Percentiles rank a stretch among this genome's conserved stretches.
Conservation (phyloP, 2,888 invertebrate genomes). For the Hybos culiciformis region DNA sequence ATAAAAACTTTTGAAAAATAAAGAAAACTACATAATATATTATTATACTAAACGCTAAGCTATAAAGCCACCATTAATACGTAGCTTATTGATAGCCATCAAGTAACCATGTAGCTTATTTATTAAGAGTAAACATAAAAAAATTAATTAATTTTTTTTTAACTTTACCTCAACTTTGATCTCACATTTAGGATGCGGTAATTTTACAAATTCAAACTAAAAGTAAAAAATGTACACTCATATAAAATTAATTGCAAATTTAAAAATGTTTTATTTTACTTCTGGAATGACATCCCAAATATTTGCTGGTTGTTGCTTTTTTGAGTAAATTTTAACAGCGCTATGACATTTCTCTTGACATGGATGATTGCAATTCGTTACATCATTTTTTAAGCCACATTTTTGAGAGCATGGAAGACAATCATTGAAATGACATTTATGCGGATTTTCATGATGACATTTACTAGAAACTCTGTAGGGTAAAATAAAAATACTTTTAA, state of each 20-base stretch:
- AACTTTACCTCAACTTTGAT: slow-evolving; percentile 53
- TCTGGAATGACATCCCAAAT: slow-evolving; percentile 48
- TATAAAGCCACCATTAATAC: too few relatives aligned
- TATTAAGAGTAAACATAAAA: too few relatives aligned
- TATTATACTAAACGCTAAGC: too few relatives aligned
- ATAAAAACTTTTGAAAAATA: too few relatives aligned
- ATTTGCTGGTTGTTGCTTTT: slow-evolving; percentile 44
- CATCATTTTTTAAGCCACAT: slow-evolving; percentile 44
- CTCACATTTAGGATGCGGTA: slow-evolving; percentile 60
- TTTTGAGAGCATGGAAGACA: slow-evolving; percentile 71
- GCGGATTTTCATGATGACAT: slow-evolving; percentile 74
- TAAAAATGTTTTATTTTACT: not conserved
- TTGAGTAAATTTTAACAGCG: slow-evolving; percentile 50
- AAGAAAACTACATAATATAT: too few relatives aligned
- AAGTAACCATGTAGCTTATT: too few relatives aligned
- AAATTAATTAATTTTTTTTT: too few relatives aligned
- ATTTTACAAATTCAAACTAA: slow-evolving; percentile 37
- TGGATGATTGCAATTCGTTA: slow-evolving; percentile 38
- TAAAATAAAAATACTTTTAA: slow-evolving; percentile 3
- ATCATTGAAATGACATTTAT: slow-evolving; percentile 68
- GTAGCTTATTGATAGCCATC: too few relatives aligned
- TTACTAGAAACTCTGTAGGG: slow-evolving; percentile 49
- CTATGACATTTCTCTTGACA: slow-evolving; percentile 66
- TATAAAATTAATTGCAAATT: not conserved
- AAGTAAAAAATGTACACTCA: not conserved